Percentiles rank a stretch among this genome's conserved stretches.
Conservation (phyloP, 2,888 invertebrate species). For the Drosophila macrothrix region DNA sequence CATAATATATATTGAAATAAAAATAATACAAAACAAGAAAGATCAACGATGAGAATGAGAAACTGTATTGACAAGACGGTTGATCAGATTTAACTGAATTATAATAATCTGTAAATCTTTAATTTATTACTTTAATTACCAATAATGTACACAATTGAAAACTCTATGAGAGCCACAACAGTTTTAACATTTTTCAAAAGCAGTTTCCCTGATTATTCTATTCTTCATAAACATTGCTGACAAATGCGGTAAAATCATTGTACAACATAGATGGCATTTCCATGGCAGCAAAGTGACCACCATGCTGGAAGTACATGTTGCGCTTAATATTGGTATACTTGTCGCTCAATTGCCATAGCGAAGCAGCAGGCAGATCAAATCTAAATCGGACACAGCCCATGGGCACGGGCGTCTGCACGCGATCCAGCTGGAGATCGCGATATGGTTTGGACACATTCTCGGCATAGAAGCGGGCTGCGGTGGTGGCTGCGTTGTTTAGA, state of each 20-base stretch:
- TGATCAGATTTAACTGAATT: not conserved
- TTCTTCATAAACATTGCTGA: slow-evolving; percentile 80
- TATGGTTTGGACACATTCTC: slow-evolving; percentile 85
- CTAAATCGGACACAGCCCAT: slow-evolving; percentile 91
- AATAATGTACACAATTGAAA: not conserved
- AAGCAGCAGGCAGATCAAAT: slow-evolving; percentile 88
- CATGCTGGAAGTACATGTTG: slow-evolving; percentile 88
- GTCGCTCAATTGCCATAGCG: slow-evolving; percentile 87
- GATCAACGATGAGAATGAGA: not conserved
- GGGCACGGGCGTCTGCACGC: slow-evolving; percentile 89
- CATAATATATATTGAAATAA: not conserved
- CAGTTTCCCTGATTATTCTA: not conserved
- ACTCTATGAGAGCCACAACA: slow-evolving; percentile 2
- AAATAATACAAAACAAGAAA: not conserved
- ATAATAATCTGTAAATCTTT: not conserved
- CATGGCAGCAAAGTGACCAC: slow-evolving; percentile 95
- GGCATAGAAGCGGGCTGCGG: slow-evolving; percentile 89
- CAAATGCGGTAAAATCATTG: slow-evolving; percentile 89
- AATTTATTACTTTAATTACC: not conserved
- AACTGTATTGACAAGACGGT: not conserved
- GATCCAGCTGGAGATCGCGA: slow-evolving; percentile 66
- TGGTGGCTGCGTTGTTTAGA: slow-evolving; percentile 89
- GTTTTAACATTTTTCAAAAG: not conserved
- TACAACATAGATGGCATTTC: slow-evolving; percentile 91
- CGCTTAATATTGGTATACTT: slow-evolving; percentile 89